Evolutionary conservation across 2,888 invertebrate genomes (phyloP).

Genomic region (Perdita meconis): DNA sequence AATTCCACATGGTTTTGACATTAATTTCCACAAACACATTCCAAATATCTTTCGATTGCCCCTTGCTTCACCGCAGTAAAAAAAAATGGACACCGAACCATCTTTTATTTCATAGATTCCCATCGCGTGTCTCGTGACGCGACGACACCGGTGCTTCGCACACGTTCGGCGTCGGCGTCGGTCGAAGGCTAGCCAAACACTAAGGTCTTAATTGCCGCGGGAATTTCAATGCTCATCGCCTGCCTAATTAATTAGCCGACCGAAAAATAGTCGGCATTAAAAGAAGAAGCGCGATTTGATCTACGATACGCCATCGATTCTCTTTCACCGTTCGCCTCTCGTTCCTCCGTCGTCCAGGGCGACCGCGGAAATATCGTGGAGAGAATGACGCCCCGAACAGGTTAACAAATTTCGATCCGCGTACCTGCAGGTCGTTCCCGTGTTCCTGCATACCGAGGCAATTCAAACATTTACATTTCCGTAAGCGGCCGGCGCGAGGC

Average conservation of each 20-base stretch:
- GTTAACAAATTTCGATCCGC: neutral
- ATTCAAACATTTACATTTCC: conserved; percentile 7
- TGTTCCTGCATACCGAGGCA: neutral
- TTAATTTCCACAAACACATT: too few species aligned
- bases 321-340: neutral
- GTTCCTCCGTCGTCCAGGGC: neutral
- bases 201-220: conserved; percentile 80
- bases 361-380: neutral
- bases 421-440: neutral
- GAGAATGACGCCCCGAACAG: neutral
- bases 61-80: too few species aligned
- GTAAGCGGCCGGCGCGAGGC: neutral
- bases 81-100: neutral
- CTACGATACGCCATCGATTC: conserved; percentile 18
- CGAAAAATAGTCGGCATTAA: conserved; percentile 79
- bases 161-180: conserved; percentile 73
- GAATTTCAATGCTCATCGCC: conserved; percentile 75
- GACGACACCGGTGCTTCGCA: conserved; percentile 46
- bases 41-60: neutral
- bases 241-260: conserved; percentile 82
- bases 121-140: conserved; percentile 3
- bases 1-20: too few species aligned
- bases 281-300: conserved; percentile 66
- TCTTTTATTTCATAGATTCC: neutral
- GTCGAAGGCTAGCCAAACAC: conserved; percentile 67